Evolutionary conservation across 2,797 vertebrate species (phyloP).

Genomic region (Thripadectes ignobilis): DNA sequence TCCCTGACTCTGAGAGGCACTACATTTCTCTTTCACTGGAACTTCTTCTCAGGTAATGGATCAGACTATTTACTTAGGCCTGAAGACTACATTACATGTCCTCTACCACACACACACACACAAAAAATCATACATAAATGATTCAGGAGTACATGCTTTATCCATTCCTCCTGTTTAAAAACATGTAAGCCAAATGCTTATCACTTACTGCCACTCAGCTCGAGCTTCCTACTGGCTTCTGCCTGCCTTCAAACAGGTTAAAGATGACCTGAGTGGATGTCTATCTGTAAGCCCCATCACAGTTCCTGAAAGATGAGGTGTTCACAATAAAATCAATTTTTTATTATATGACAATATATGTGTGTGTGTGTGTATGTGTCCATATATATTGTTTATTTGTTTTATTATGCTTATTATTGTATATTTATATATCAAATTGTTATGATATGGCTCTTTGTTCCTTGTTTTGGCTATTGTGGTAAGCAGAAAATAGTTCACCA

Average conservation of each 20-base stretch:
- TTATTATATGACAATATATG: neutral
- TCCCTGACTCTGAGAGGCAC: neutral
- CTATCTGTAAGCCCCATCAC: neutral
- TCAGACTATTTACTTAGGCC: neutral
- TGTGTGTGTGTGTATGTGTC: too few species aligned
- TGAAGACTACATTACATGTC: neutral
- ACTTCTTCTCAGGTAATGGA: neutral
- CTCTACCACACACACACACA: neutral
- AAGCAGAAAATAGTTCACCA: constrained; percentile 30
- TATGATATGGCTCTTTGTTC: neutral
- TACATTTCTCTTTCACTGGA: neutral
- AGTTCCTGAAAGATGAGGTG: neutral
- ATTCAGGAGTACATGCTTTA: constrained; percentile 40
- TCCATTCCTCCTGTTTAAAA: constrained; percentile 30
- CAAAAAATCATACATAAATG: neutral
- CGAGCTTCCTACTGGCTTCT: neutral
- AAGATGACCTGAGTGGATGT: neutral
- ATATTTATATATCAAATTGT: neutral
- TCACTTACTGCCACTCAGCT: neutral
- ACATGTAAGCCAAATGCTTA: constrained; percentile 2
- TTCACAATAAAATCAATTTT: neutral
- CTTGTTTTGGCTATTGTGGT: neutral
- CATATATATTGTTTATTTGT: neutral
- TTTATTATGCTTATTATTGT: neutral
- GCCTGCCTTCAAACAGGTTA: neutral